Percentiles rank a stretch among this genome's conserved stretches.
phyloP scores from a whole-genome alignment of 2,888 invertebrate genomes.

The Acheta domesticus region DNA sequence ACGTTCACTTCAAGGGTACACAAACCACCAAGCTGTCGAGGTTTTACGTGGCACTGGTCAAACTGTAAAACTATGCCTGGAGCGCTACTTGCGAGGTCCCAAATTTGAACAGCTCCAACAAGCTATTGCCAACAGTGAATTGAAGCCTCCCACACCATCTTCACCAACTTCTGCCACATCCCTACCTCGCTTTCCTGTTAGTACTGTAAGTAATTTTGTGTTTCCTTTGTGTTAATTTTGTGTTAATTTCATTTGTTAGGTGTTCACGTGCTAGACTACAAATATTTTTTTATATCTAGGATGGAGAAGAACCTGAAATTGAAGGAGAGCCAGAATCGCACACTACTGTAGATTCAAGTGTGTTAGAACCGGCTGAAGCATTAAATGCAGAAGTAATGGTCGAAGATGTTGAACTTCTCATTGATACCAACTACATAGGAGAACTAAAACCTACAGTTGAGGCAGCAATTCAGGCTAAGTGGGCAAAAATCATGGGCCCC shows the following conservation, averaged over 20 bases:
- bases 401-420: conserved; percentile 58
- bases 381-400: conserved; percentile 62
- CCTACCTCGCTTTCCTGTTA: conserved; percentile 76
- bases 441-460: conserved; percentile 70
- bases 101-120: conserved; percentile 85
- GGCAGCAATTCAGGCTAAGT: conserved; percentile 59
- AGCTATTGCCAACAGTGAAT: conserved; percentile 79
- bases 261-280: not conserved
- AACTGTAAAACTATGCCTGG: conserved; percentile 81
- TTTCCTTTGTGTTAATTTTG: not conserved
- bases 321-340: conserved; percentile 78
- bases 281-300: conserved; percentile 49
- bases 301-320: conserved; percentile 58
- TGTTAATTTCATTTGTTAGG: not conserved
- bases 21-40: conserved; percentile 96
- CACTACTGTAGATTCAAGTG: conserved; percentile 74
- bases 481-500: conserved; percentile 68
- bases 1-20: conserved; percentile 71
- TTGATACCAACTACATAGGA: conserved; percentile 50
- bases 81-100: conserved; percentile 86
- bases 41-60: conserved; percentile 91
- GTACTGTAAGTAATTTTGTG: conserved; percentile 58
- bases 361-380: conserved; percentile 56
- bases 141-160: conserved; percentile 63
- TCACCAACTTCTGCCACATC: conserved; percentile 73